A percentile compares a stretch with the other conserved stretches of the same genome.
These are phyloP conservation scores for Congeria kusceri DNA, from an alignment of 2,888 invertebrate species.

Conservation along the genomic window DNA sequence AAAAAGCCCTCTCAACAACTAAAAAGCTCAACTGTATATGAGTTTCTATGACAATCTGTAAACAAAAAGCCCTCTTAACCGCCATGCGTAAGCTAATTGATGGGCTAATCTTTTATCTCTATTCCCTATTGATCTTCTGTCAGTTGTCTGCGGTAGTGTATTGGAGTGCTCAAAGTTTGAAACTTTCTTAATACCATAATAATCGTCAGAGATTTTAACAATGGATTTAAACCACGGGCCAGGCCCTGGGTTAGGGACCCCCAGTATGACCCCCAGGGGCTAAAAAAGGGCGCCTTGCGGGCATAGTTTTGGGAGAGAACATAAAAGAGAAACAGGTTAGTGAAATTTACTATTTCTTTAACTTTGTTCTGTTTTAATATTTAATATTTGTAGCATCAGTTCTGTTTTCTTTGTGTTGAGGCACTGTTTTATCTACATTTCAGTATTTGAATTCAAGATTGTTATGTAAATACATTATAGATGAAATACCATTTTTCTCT, in stretches of 20 bases:
- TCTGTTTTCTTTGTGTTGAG: too few relatives aligned
- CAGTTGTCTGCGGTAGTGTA: not conserved
- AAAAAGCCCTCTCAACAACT: conserved; percentile 44
- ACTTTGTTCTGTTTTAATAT: too few relatives aligned
- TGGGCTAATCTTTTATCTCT: conserved; percentile 11
- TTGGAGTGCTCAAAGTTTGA: not conserved
- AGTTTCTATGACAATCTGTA: too few relatives aligned
- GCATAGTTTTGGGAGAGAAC: conserved; percentile 80
- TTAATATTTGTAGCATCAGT: too few relatives aligned
- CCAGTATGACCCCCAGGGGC: conserved; percentile 52
- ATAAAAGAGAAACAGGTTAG: conserved; percentile 84
- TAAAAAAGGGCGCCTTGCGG: conserved; percentile 78
- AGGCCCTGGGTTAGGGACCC: conserved; percentile 19
- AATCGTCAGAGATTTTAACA: conserved; percentile 18
- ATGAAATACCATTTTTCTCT: too few relatives aligned
- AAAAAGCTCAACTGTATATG: too few relatives aligned
- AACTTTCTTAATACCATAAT: not conserved
- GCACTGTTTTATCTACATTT: too few relatives aligned
- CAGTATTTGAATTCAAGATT: too few relatives aligned
- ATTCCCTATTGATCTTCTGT: conserved; percentile 12
- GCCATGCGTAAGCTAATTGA: conserved; percentile 23
- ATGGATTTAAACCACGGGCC: conserved; percentile 25
- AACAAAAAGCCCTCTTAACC: too few relatives aligned
- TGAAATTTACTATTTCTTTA: not conserved
- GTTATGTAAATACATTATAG: too few relatives aligned